These are phyloP conservation scores for Aphelenchoides avenae DNA, from an alignment of 1,140 invertebrate species.

Conservation along the genomic window DNA sequence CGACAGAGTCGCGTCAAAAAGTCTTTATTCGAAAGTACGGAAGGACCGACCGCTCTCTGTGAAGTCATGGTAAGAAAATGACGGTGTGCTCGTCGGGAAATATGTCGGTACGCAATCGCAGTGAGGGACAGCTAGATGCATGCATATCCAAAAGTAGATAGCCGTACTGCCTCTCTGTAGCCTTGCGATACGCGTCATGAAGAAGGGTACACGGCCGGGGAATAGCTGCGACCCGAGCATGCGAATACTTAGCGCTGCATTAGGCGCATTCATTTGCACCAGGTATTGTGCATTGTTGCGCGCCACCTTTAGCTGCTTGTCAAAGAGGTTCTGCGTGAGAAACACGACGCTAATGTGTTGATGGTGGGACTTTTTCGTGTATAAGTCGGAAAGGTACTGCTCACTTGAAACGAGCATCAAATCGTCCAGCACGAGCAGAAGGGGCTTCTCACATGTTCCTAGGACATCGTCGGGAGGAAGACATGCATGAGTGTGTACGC, in stretches of 20 bases:
- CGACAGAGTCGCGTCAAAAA: neutral
- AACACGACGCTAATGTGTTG: slow-evolving; percentile 9
- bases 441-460: neutral
- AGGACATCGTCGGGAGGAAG: no score
- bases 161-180: slow-evolving; percentile 3
- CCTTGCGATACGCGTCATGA: slow-evolving; percentile 8
- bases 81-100: slow-evolving; percentile 16
- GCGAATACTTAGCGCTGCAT: slow-evolving; percentile 1
- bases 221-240: slow-evolving; percentile 8
- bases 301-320: slow-evolving; percentile 1
- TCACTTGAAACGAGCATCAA: slow-evolving; percentile 2
- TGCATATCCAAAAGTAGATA: slow-evolving; percentile 12
- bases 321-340: slow-evolving; percentile 13
- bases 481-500: no score
- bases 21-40: neutral
- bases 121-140: neutral
- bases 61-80: slow-evolving; percentile 23
- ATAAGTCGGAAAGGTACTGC: slow-evolving; percentile 10
- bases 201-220: neutral
- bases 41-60: slow-evolving; percentile 15
- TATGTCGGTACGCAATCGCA: slow-evolving; percentile 4
- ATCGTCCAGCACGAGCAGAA: slow-evolving; percentile 14
- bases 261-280: slow-evolving; percentile 5
- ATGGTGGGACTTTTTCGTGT: slow-evolving; percentile 14
- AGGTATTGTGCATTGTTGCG: slow-evolving; percentile 8